Conservation (phyloP, 2,797 vertebrate species). For the Xiphophorus birchmanni region DNA sequence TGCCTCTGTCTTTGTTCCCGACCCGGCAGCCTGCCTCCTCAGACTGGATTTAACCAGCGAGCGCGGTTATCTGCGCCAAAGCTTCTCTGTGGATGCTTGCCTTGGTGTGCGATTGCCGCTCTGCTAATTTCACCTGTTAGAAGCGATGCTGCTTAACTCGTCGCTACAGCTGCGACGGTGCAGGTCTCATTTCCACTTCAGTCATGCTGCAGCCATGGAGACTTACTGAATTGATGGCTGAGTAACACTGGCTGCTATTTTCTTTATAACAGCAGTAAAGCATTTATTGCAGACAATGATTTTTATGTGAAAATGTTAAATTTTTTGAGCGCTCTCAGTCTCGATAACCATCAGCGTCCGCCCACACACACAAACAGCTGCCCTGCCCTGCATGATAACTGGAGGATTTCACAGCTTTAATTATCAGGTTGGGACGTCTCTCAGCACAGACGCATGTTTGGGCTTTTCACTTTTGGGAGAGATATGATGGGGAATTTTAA, state of each 20-base stretch:
- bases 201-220: conserved; percentile 24
- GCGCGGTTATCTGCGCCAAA: conserved; percentile 43
- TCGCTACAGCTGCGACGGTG: conserved; percentile 30
- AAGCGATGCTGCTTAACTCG: conserved; percentile 37
- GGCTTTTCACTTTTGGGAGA: background rate
- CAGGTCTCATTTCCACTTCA: conserved; percentile 46
- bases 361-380: conserved; percentile 1
- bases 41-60: conserved; percentile 27
- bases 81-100: background rate
- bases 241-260: conserved; percentile 18
- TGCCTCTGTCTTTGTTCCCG: conserved; percentile 8
- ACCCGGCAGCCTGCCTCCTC: conserved; percentile 8
- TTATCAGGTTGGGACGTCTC: conserved; percentile 26
- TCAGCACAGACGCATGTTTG: conserved; percentile 26
- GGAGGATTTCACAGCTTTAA: conserved; percentile 15
- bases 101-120: conserved; percentile 21
- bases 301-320: conserved; percentile 4
- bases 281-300: conserved; percentile 6
- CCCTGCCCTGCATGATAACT: conserved; percentile 15
- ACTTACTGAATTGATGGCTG: conserved; percentile 9
- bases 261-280: conserved; percentile 25
- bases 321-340: conserved; percentile 15
- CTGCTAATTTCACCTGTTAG: conserved; percentile 52
- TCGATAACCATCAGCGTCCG: conserved; percentile 9
- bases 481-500: background rate